phyloP scores from a whole-genome alignment of 1,140 invertebrate species.

The Agrilus planipennis region DNA sequence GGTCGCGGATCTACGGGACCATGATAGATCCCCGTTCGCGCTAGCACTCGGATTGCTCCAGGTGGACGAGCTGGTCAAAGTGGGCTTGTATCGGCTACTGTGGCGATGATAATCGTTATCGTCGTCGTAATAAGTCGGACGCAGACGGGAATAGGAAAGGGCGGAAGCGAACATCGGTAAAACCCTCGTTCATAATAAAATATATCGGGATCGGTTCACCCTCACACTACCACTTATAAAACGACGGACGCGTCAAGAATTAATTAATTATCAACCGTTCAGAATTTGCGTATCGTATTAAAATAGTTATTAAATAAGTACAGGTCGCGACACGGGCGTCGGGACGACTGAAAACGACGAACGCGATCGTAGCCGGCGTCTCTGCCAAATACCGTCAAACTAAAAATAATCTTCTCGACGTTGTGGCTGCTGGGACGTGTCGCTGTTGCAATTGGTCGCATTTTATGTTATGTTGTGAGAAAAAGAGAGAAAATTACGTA shows the following conservation, averaged over 20 bases:
- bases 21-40: background rate
- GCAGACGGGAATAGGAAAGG: slow-evolving; percentile 21
- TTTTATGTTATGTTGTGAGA: too few species aligned
- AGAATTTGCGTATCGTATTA: too few species aligned
- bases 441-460: too few species aligned
- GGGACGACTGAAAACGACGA: too few species aligned
- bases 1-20: slow-evolving; percentile 10
- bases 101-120: slow-evolving; percentile 8
- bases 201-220: background rate
- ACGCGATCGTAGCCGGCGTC: too few species aligned
- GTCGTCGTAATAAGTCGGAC: slow-evolving; percentile 22
- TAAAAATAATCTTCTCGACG: slow-evolving; percentile 35
- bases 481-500: too few species aligned
- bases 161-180: slow-evolving; percentile 5
- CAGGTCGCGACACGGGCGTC: too few species aligned
- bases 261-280: too few species aligned
- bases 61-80: background rate
- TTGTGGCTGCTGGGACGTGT: too few species aligned
- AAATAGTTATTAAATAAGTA: too few species aligned
- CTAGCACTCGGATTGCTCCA: slow-evolving; percentile 6
- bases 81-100: slow-evolving; percentile 6
- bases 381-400: slow-evolving; percentile 32
- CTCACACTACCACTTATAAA: too few species aligned
- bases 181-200: background rate
- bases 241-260: too few species aligned